Evolutionary conservation across 2,797 vertebrate genomes (phyloP), one percentile per base, ranked within the genome.

Genomic region (Australoheros facetus): DNA sequence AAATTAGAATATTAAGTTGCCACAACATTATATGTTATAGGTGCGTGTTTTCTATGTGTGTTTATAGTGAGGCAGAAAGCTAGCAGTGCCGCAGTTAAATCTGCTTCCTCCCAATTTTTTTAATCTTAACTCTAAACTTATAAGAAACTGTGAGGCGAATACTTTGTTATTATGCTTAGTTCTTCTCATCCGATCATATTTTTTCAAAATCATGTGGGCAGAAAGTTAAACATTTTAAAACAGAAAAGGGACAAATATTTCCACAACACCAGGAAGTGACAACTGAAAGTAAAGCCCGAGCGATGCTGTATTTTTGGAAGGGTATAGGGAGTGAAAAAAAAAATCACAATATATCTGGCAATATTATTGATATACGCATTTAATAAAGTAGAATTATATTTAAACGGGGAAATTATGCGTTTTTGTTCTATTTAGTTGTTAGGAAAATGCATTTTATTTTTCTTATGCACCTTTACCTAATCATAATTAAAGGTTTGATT

Each of bases 231-330:
- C 54, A 6, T 39, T 19, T 21, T 0, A 7, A 3, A 59, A 37
- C 5, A 60, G 32, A 3, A 51, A 51, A 23, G 21, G 48, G 2
- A 13, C 2, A 53, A 56, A 21, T 3, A 17, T 54, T 71, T 74
- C 76, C 12, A 56, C 2, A 13, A 45, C 26, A 76, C 3, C 72
- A 69, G 77, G 69, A 77, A 78, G 57, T 60, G 30, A 71, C 34
- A 48, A 13, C 26, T 69, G 16, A 30, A 69, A 48, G 23, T 19
- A 19, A 66, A 51, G 26, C 16, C 16, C 28, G 19, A 53, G 26
- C 2, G 26, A 69, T 28, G 28, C 7, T 51, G 17, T 10, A 30
- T 30, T 69, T 51, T 48, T 69, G 5, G 16, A 51, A 19, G 28
- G 42, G 39, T 26, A 11, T 28, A 0, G 62, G 23, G 62, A 66